phyloP scores from a whole-genome alignment of 1,140 invertebrate genomes.

The Lepidurus couesii region DNA sequence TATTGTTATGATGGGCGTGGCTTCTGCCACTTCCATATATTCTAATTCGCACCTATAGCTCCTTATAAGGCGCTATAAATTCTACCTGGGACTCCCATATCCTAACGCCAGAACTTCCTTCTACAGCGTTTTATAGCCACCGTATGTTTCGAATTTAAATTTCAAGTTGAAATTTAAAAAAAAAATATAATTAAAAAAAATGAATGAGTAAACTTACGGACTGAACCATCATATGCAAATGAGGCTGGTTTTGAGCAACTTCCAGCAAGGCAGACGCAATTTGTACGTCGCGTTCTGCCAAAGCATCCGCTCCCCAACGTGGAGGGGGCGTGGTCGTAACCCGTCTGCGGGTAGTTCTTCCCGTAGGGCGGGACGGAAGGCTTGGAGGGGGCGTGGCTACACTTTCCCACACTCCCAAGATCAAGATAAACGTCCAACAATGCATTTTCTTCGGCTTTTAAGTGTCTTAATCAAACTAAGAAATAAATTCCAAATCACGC shows the following conservation, averaged over 20 bases:
- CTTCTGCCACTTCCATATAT: not conserved
- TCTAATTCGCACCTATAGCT: not conserved
- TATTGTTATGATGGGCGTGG: constrained; percentile 15
- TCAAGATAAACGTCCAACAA: not conserved
- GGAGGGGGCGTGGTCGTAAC: not conserved
- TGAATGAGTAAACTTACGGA: constrained; percentile 27
- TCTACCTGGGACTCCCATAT: not conserved
- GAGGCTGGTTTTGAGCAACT: constrained; percentile 33
- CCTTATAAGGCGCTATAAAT: not conserved
- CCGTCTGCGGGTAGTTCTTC: not conserved
- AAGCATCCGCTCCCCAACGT: constrained; percentile 26
- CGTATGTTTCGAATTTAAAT: not conserved
- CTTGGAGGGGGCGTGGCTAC: not conserved
- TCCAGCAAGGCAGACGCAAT: constrained; percentile 32
- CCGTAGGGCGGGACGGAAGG: not conserved
- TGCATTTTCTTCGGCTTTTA: not conserved
- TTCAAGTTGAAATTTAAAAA: not conserved
- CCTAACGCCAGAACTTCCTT: not conserved
- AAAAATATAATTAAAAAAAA: not conserved
- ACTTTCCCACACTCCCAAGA: not conserved
- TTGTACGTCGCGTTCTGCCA: constrained; percentile 32
- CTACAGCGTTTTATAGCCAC: not conserved
- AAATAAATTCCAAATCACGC: not conserved
- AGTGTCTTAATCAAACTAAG: not conserved
- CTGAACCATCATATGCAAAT: constrained; percentile 34